Percentiles rank a stretch among this genome's conserved stretches.
These are phyloP conservation scores for Gisinianus flammeolus DNA, from an alignment of 2,888 invertebrate species.

Conservation along the genomic window DNA sequence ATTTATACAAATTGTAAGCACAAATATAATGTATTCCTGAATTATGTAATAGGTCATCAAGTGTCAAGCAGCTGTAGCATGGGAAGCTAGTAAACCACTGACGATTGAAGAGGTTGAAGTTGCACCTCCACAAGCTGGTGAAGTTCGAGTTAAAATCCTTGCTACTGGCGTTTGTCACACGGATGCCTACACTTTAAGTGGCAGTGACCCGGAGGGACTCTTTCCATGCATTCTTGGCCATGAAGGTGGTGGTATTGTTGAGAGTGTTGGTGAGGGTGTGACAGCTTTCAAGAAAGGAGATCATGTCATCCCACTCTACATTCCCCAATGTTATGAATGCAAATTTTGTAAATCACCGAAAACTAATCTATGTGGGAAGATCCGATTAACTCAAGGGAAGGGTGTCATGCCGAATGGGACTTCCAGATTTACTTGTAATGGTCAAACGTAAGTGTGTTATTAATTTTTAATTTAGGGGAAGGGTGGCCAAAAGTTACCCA, in stretches of 20 bases:
- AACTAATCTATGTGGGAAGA: conserved; percentile 96
- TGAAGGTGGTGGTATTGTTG: conserved; percentile 96
- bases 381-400: conserved; percentile 78
- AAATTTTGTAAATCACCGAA: conserved; percentile 94
- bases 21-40: no score
- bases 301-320: conserved; percentile 95
- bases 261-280: conserved; percentile 92
- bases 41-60: conserved; percentile 79
- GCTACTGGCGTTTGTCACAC: conserved; percentile 91
- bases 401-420: conserved; percentile 94
- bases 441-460: no score
- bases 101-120: conserved; percentile 91
- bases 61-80: conserved; percentile 95
- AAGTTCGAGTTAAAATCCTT: conserved; percentile 82
- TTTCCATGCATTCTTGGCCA: conserved; percentile 95
- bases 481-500: no score
- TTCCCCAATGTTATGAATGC: conserved; percentile 95
- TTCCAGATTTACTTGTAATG: conserved; percentile 80
- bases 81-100: conserved; percentile 89
- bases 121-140: conserved; percentile 89
- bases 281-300: conserved; percentile 86
- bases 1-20: no score
- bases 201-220: conserved; percentile 59
- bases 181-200: conserved; percentile 81
- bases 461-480: no score